Evolutionary conservation across 2,888 invertebrate genomes (phyloP).

Genomic region (Branchellion lobata): DNA sequence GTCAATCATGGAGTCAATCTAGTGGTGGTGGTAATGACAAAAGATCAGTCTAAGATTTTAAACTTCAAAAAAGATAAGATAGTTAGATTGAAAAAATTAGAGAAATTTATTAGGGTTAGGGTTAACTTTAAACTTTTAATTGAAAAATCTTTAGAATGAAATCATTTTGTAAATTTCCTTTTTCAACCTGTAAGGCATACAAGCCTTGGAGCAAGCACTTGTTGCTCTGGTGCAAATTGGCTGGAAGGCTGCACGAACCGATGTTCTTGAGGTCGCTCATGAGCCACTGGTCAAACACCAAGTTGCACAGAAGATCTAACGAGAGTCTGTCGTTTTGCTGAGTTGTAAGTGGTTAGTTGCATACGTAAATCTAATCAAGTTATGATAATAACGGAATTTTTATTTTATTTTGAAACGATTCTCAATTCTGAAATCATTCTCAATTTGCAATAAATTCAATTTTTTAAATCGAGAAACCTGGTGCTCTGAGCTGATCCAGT

Average conservation of each 20-base stretch:
- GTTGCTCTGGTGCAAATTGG: conserved; percentile 47
- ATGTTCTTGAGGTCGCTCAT: conserved; percentile 58
- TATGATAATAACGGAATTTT: background rate
- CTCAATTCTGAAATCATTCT: too few relatives aligned
- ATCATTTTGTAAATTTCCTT: background rate
- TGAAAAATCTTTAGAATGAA: background rate
- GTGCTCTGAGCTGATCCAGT: conserved; percentile 56
- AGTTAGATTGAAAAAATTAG: too few relatives aligned
- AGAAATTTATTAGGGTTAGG: too few relatives aligned
- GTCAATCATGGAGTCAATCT: conserved; percentile 66
- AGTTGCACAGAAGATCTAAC: conserved; percentile 15
- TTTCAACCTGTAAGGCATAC: conserved; percentile 58
- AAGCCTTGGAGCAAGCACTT: conserved; percentile 55
- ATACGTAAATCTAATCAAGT: background rate
- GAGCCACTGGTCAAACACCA: conserved; percentile 60
- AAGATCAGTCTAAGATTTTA: too few relatives aligned
- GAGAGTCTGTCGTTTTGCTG: background rate
- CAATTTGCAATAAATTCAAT: too few relatives aligned
- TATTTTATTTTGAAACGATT: too few relatives aligned
- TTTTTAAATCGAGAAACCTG: too few relatives aligned
- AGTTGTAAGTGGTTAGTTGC: background rate
- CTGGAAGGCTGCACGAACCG: conserved; percentile 55
- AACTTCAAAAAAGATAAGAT: too few relatives aligned
- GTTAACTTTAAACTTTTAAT: conserved; percentile 10
- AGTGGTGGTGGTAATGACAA: too few relatives aligned